Base-by-base conservation (phyloP, 2,113 vertebrate species). In the Petroica traversi region DNA sequence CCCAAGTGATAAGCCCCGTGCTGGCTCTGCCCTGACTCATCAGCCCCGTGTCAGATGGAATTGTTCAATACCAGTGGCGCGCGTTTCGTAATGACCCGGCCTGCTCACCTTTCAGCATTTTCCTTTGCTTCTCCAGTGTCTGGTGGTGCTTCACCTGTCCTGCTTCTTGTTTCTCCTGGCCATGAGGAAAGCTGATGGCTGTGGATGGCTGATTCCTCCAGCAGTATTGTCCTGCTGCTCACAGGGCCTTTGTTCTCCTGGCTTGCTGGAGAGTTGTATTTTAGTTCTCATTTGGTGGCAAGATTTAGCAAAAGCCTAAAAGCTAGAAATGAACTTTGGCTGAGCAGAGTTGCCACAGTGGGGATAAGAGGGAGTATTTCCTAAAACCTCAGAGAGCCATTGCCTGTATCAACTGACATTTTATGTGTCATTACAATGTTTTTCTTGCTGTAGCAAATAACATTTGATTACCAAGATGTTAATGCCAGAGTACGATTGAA, bases 51-150 rank as follows among this genome's bases (percentile, higher is more conserved):
- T 19, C 64, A 0, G 8, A 6, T 5, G 67, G 62, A n/a, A 43
- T 18, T 14, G 72, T 66, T 83, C 22, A 5, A 2, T 18, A 3
- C 45, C 1, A 6, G 12, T 15, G 46, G 89, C 16, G 9, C 16
- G 0, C 1, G 4, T 48, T 85, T 45, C 2, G 0, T 17, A 8
- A 25, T 1, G 49, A 58, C 64, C 63, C 5, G 46, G 3, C 12
- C 1, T 4, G 22, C 4, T n/a, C 68, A 2, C 58, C 54, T 34
- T 9, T 28, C 31, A 9, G 1, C 8, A 0, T 36, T 64, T 19
- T 16, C 19, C 49, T 61, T n/a, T 25, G 15, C 34, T 67, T 61
- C 23, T 19, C 11, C 63, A 3, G 13, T 5, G 33, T 15, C 11
- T 25, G 64, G 31, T 46, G 73, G 23, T 40, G 66, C 69, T 62